These are phyloP conservation scores for Tridacna gigas DNA, from an alignment of 2,888 invertebrate genomes.

Conservation along the genomic window DNA sequence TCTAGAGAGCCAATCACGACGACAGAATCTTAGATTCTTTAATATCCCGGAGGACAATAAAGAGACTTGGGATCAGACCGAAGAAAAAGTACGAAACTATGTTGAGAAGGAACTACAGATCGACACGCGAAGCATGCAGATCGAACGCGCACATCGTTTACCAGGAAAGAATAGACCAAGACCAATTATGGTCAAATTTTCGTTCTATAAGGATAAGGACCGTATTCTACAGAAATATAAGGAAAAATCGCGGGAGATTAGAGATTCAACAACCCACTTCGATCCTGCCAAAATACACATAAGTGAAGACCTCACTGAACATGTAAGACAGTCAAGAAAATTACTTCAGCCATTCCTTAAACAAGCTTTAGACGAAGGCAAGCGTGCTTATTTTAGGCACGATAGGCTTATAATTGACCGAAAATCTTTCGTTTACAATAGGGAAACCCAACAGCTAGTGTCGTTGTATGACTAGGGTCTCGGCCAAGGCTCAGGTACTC, in stretches of 20 bases:
- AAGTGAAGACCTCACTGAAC: conserved; percentile 1
- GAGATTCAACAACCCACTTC: background rate
- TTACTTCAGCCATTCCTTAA: background rate
- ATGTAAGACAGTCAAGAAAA: background rate
- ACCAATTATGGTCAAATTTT: no score
- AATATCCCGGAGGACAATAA: background rate
- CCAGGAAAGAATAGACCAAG: conserved; percentile 7
- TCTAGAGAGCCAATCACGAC: background rate
- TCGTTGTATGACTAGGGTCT: no score
- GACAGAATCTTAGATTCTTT: conserved; percentile 10
- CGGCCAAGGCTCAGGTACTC: no score
- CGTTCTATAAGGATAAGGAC: no score
- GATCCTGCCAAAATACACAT: background rate
- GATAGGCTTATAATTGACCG: background rate
- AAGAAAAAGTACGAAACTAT: background rate
- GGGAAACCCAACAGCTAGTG: no score
- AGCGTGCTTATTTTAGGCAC: background rate
- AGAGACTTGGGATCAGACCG: conserved; percentile 6
- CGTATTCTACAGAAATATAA: background rate
- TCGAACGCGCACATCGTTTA: background rate
- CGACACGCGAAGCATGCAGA: background rate
- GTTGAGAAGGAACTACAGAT: background rate
- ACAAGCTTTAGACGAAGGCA: background rate
- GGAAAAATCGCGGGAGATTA: background rate
- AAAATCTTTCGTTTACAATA: background rate